Conservation (phyloP, 2,113 vertebrate genomes). For the Dermatemys mawii region DNA sequence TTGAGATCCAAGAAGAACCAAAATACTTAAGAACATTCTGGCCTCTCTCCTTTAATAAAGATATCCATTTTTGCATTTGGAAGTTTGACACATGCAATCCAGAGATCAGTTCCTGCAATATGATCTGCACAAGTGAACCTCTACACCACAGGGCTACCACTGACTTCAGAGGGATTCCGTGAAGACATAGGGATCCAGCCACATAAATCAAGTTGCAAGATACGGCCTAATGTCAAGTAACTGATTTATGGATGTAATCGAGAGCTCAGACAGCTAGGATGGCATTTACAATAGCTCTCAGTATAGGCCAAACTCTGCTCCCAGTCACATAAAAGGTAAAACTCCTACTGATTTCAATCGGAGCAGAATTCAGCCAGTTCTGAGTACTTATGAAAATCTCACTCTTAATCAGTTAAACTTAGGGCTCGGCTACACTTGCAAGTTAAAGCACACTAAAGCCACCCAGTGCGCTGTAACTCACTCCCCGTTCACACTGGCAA, state of each 20-base stretch:
- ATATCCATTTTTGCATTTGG: not conserved
- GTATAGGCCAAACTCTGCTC: not conserved
- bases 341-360: not conserved
- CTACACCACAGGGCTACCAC: not conserved
- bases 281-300: not conserved
- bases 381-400: not conserved
- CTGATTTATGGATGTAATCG: not conserved
- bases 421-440: too few species aligned
- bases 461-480: too few species aligned
- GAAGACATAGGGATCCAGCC: not conserved
- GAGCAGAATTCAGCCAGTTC: not conserved
- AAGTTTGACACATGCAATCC: fast-evolving
- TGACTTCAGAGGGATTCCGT: not conserved
- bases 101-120: not conserved
- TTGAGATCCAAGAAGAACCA: not conserved
- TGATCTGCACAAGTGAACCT: not conserved
- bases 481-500: too few species aligned
- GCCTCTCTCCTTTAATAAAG: not conserved
- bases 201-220: not conserved
- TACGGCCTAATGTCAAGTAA: not conserved
- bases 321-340: not conserved
- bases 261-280: not conserved
- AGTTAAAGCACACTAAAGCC: too few species aligned
- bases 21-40: not conserved
- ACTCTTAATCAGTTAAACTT: not conserved